Evolutionary conservation across 2,113 vertebrate species (phyloP), one percentile per base, ranked within the genome.

Genomic region (Vidua chalybeata): DNA sequence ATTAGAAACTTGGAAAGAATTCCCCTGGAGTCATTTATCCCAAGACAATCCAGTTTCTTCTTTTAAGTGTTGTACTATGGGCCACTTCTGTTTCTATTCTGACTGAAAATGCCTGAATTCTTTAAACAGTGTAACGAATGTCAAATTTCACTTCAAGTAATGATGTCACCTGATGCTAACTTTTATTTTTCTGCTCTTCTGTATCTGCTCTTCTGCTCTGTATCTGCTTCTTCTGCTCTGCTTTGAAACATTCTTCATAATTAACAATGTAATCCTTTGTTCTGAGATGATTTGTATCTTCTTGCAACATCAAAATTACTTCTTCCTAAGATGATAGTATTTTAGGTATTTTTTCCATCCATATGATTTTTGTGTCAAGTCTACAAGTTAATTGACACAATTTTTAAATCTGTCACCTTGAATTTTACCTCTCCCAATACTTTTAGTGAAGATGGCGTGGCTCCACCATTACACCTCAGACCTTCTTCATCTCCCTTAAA

Each of bases 201-300:
- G 73, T 77, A 49, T 91, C 59, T 52, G 37, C 33, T 93, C 41
- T 43, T 43, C 41, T 43, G 41, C 41, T 43, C 41, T 43, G 41
- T 43, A 43, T 43, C 41, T 43, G 41, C 41, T 43, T 43, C 41
- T 43, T 43, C 41, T 43, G 41, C 15, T 43, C 59, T 55, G 37
- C 35, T 93, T 76, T 92, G 94, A 95, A 97, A 93, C 13, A 62
- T 72, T 96, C 61, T 95, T 30, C 30, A 33, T 96, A 96, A 97
- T 97, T 97, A 96, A 82, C 75, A 86, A 64, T 69, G 54, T 55
- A 95, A 77, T 73, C 41, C 86, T 67, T 77, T 86, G n/a, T 72
- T 95, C 61, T 80, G 73, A 94, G 66, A 31, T 77, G 0, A 91
- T 86, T 67, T 64, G 30, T 92, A 31, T 56, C n/a, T 67, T 26